A percentile compares a stretch with the other conserved stretches of the same genome.
Evolutionary conservation across 2,113 vertebrate genomes (phyloP).

Genomic region (Toxostoma redivivum): DNA sequence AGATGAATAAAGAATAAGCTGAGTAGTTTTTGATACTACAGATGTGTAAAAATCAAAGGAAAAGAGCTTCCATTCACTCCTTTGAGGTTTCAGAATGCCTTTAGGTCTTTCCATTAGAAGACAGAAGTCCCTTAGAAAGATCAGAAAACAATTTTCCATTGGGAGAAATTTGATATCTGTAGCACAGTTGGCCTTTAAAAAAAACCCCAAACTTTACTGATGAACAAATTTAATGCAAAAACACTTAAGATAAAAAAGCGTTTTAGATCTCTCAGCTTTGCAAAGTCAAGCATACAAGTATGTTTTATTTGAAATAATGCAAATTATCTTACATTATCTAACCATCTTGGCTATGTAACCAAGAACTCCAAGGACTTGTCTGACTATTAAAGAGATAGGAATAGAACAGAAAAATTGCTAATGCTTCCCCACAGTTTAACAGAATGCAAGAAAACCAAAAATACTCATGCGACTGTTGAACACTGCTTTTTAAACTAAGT

Average conservation of each 20-base stretch:
- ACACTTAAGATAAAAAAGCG: not conserved
- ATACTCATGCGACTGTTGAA: not conserved
- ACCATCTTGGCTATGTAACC: not conserved
- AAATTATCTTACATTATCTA: not conserved
- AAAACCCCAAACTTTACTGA: not conserved
- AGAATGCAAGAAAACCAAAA: not conserved
- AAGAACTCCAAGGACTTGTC: not conserved
- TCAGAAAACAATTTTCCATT: conserved; percentile 34
- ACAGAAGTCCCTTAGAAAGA: conserved; percentile 34
- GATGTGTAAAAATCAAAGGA: conserved; percentile 46
- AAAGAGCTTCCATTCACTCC: conserved; percentile 8
- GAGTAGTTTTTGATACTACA: conserved; percentile 8
- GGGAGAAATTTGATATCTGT: conserved; percentile 28
- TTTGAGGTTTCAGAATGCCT: conserved; percentile 61
- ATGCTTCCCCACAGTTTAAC: not conserved
- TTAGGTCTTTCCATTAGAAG: conserved; percentile 57
- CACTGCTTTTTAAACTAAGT: not conserved
- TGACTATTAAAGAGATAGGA: not conserved
- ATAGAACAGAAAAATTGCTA: not conserved
- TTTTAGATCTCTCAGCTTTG: not conserved
- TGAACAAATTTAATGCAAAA: conserved; percentile 24
- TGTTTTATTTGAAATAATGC: not conserved
- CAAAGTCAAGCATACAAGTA: not conserved
- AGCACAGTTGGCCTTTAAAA: not conserved
- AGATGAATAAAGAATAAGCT: conserved; percentile 47